Percentiles rank a stretch among this genome's conserved stretches.
phyloP scores from a whole-genome alignment of 1,140 invertebrate species.

The Bombus turneri region DNA sequence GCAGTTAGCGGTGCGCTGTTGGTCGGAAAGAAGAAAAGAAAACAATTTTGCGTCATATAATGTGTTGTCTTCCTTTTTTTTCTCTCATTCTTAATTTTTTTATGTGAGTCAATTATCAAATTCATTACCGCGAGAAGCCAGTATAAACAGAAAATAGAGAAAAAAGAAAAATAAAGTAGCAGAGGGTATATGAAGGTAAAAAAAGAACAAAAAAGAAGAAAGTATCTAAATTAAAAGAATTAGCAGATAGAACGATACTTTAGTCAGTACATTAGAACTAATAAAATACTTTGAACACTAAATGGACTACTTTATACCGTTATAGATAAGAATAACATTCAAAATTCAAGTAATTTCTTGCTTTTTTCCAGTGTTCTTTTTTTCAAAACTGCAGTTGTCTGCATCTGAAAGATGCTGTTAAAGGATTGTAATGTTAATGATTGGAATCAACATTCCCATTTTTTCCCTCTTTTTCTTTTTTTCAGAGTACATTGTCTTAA shows the following conservation, averaged over 20 bases:
- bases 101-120: slow-evolving; percentile 40
- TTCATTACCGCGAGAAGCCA: slow-evolving; percentile 57
- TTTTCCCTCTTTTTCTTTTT: neutral
- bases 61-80: slow-evolving; percentile 50
- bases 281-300: slow-evolving; percentile 59
- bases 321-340: slow-evolving; percentile 5
- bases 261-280: slow-evolving; percentile 47
- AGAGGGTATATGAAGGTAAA: slow-evolving; percentile 25
- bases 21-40: slow-evolving; percentile 70
- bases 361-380: neutral
- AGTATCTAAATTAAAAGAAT: slow-evolving; percentile 47
- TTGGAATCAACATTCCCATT: slow-evolving; percentile 1
- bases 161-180: slow-evolving; percentile 26
- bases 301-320: slow-evolving; percentile 36
- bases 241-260: slow-evolving; percentile 46
- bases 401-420: neutral
- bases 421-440: slow-evolving; percentile 6
- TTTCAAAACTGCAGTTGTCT: neutral
- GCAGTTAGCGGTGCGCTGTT: slow-evolving; percentile 75
- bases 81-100: slow-evolving; percentile 46
- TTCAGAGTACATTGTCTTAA: slow-evolving; percentile 9
- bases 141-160: slow-evolving; percentile 49
- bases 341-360: neutral
- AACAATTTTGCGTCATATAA: slow-evolving; percentile 64
- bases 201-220: slow-evolving; percentile 43